These are phyloP conservation scores for Cichladusa arquata DNA, from an alignment of 2,113 vertebrate genomes.

Conservation along the genomic window DNA sequence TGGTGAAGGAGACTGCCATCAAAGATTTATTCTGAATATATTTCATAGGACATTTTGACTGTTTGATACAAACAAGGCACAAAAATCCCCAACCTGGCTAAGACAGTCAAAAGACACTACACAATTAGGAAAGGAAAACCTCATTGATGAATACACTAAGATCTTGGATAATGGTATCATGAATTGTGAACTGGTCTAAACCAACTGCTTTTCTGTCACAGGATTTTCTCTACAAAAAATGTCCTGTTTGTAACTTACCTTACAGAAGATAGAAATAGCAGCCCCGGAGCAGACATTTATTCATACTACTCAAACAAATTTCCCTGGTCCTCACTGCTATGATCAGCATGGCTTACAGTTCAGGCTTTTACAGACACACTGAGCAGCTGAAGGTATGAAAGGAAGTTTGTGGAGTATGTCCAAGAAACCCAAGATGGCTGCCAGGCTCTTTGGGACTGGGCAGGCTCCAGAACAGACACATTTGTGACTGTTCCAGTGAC, in stretches of 20 bases:
- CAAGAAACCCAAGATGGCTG: background rate
- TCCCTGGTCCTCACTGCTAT: background rate
- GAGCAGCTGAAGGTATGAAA: background rate
- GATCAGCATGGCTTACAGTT: background rate
- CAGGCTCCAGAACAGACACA: background rate
- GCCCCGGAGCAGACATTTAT: background rate
- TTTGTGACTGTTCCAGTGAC: background rate
- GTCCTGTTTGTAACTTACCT: background rate
- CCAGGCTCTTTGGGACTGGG: background rate
- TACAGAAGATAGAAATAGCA: background rate
- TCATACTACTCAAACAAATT: background rate
- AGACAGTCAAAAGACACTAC: background rate
- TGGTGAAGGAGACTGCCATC: background rate
- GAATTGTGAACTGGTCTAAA: background rate
- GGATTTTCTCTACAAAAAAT: background rate
- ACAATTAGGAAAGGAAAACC: background rate
- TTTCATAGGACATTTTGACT: background rate
- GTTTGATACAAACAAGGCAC: background rate
- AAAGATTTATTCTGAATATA: background rate
- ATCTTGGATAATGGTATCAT: background rate
- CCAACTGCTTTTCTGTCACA: background rate
- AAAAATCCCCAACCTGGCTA: background rate
- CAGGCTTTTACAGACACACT: background rate
- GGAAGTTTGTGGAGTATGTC: background rate
- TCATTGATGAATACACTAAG: background rate